Conservation (phyloP, 2,888 invertebrate genomes). For the Scaptomyza tumidula region DNA sequence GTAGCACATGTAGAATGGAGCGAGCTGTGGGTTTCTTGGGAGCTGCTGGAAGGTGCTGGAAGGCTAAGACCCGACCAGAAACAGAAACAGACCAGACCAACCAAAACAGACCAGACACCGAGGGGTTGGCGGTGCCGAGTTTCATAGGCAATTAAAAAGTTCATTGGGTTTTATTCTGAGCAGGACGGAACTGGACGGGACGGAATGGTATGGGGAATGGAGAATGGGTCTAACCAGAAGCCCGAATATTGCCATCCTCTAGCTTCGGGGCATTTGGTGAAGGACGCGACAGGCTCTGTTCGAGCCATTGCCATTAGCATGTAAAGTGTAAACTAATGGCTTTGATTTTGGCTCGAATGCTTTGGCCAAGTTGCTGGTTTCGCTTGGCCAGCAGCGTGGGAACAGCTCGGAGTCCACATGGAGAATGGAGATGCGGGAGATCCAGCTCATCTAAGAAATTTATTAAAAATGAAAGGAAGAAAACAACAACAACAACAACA, state of each 20-base stretch:
- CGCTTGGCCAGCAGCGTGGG: constrained; percentile 71
- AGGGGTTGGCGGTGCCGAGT: constrained; percentile 36
- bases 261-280: constrained; percentile 34
- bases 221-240: constrained; percentile 48
- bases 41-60: constrained; percentile 10
- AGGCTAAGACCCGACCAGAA: not conserved
- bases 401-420: constrained; percentile 45
- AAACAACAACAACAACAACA: not conserved
- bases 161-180: constrained; percentile 76
- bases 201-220: not conserved
- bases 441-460: constrained; percentile 59
- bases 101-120: constrained; percentile 5
- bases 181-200: constrained; percentile 11
- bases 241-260: constrained; percentile 35
- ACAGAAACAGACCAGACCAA: constrained; percentile 16
- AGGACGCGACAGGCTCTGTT: constrained; percentile 44
- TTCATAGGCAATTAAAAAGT: constrained; percentile 79
- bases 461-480: constrained; percentile 54
- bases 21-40: not conserved
- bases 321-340: constrained; percentile 83
- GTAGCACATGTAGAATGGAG: constrained; percentile 5
- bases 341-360: constrained; percentile 60
- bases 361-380: constrained; percentile 6
- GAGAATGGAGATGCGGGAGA: constrained; percentile 15
- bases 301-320: constrained; percentile 75